Conservation (phyloP, 1,140 invertebrate genomes). For the Metopolophium dirhodum region DNA sequence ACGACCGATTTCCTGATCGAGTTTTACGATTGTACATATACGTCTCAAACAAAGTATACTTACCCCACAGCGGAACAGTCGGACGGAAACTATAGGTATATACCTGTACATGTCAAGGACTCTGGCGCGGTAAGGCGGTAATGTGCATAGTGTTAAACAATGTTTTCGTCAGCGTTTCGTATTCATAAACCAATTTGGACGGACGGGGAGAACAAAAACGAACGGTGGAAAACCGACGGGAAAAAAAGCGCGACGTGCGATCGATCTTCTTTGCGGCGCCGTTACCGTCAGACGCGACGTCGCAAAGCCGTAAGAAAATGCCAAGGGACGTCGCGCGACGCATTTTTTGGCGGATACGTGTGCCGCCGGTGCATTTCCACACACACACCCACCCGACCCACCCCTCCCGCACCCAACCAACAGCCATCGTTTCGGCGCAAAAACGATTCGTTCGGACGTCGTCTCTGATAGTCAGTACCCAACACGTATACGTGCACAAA, state of each 20-base stretch:
- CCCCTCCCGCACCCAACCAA: no score
- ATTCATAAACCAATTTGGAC: slow-evolving; percentile 11
- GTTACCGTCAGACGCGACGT: neutral
- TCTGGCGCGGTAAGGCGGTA: neutral
- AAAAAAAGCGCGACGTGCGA: neutral
- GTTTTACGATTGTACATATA: neutral
- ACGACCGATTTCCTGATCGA: neutral
- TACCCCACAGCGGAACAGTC: neutral
- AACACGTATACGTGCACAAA: no score
- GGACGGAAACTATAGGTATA: neutral
- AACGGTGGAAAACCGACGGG: neutral
- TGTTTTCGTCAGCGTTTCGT: neutral
- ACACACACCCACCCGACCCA: no score
- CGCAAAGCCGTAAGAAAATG: slow-evolving; percentile 4
- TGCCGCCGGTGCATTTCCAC: neutral
- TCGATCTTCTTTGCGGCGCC: neutral
- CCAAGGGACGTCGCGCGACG: neutral
- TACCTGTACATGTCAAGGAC: neutral
- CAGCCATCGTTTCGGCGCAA: no score
- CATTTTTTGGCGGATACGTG: slow-evolving; percentile 3
- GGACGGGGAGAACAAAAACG: neutral
- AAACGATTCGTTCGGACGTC: no score
- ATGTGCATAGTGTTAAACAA: neutral
- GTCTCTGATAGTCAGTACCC: no score
- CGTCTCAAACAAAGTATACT: neutral